These are phyloP conservation scores for Chrysina gloriosa DNA, from an alignment of 2,888 invertebrate genomes.

Conservation along the genomic window DNA sequence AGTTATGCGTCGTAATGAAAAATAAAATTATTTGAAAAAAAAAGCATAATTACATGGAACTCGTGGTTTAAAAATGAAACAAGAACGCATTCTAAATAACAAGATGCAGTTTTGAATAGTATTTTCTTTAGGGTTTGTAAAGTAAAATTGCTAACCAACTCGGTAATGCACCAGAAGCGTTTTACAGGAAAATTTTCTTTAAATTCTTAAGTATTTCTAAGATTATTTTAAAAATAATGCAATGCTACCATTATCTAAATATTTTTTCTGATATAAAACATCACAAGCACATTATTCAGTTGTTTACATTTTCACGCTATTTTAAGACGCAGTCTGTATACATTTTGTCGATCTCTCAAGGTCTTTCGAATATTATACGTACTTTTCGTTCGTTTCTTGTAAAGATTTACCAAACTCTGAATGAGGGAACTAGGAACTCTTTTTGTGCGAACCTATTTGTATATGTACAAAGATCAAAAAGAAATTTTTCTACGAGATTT, in stretches of 20 bases:
- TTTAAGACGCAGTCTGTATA: constrained; percentile 14
- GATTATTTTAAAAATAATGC: constrained; percentile 18
- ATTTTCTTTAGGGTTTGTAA: too few species aligned
- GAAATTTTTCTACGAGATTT: too few species aligned
- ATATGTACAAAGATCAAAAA: too few species aligned
- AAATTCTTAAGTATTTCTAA: neutral
- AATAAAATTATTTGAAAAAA: neutral
- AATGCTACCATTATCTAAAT: constrained; percentile 1
- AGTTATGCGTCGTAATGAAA: neutral
- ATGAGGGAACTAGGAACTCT: too few species aligned
- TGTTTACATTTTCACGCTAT: constrained; percentile 29
- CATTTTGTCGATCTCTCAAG: constrained; percentile 26
- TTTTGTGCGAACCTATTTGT: too few species aligned
- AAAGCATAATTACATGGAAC: neutral
- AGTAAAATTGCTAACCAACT: too few species aligned
- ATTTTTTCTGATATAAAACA: constrained; percentile 18
- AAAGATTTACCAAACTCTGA: too few species aligned
- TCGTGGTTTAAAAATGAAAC: neutral
- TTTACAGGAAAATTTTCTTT: neutral
- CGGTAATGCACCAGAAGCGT: too few species aligned
- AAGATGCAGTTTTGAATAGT: neutral
- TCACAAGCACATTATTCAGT: constrained; percentile 15
- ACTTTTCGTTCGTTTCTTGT: neutral
- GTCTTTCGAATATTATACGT: constrained; percentile 24
- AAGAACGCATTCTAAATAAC: constrained; percentile 10